These are phyloP conservation scores for Phaonia tiefii DNA, from an alignment of 2,888 invertebrate genomes.

Conservation along the genomic window DNA sequence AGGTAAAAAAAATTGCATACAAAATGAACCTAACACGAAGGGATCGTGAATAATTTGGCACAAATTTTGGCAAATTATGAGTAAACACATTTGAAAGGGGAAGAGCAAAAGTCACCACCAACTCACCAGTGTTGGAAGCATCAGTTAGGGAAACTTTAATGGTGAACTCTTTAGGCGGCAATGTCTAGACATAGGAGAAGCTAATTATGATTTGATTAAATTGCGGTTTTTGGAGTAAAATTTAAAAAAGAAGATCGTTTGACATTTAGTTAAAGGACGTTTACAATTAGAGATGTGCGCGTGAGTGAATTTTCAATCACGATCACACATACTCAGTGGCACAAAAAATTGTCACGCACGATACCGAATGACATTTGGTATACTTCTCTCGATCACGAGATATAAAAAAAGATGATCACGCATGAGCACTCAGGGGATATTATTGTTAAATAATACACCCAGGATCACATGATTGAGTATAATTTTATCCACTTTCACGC, in stretches of 20 bases:
- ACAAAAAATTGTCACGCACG: too few relatives aligned
- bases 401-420: too few relatives aligned
- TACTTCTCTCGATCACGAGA: too few relatives aligned
- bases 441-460: too few relatives aligned
- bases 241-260: too few relatives aligned
- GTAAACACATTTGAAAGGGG: conserved; percentile 52
- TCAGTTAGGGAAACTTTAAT: background rate
- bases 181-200: conserved; percentile 68
- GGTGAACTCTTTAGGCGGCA: conserved; percentile 35
- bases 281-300: too few relatives aligned
- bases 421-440: too few relatives aligned
- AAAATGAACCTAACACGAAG: conserved; percentile 55
- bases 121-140: conserved; percentile 28
- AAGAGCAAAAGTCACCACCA: conserved; percentile 36
- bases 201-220: conserved; percentile 61
- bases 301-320: too few relatives aligned
- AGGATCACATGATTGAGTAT: too few relatives aligned
- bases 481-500: too few relatives aligned
- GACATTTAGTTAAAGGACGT: background rate
- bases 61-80: conserved; percentile 65
- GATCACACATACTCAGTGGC: too few relatives aligned
- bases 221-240: conserved; percentile 48
- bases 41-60: conserved; percentile 69
- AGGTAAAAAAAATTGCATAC: conserved; percentile 35
- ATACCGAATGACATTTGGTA: too few relatives aligned